Evolutionary conservation across 2,888 invertebrate genomes (phyloP), one percentile per base, ranked within the genome.

Genomic region (Phlogophora meticulosa): DNA sequence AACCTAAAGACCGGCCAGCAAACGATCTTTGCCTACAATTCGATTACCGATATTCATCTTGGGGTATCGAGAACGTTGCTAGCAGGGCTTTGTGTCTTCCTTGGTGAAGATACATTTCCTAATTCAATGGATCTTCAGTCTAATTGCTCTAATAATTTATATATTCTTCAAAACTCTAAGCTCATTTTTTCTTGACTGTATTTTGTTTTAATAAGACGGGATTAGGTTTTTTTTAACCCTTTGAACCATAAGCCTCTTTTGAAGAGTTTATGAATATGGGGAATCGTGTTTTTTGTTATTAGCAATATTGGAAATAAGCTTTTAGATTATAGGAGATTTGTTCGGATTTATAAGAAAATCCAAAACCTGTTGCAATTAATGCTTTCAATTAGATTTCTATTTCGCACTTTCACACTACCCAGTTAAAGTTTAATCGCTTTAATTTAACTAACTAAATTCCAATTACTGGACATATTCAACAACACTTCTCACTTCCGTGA

Each of bases 1-100:
- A 89, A 88, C 89, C 92, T 91, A 91, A 92, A 92, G 90, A 90
- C 87, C 91, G 88, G 89, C 91, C 88, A 86, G 83, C 88, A 83
- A 89, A 87, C 87, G 86, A 90, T 91, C 91, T 93, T 92, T 85
- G 89, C 84, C 85, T 82, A 80, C 84, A 91, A 94, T 91, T 93
- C 88, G 91, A 94, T 94, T 94, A 95, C 90, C 72, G 85, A 91
- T 89, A 88, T 88, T 87, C 87, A 88, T 87, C 78, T 81, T 71
- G 61, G 46, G 11, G 52, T 48, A 45, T 58, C 58, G 52, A 59
- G 59, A 17, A 69, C 13, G 32, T 62, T 52, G 64, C 42, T 51
- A 1, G 60, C 34, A 43, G 20, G 68, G 66, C 42, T 72, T 63
- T 34, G 43, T 9, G 20, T 59, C 24, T 17, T 43, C n/a, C 11